These are phyloP conservation scores for Bubo scandiacus DNA, from an alignment of 2,113 vertebrate genomes.

Conservation along the genomic window DNA sequence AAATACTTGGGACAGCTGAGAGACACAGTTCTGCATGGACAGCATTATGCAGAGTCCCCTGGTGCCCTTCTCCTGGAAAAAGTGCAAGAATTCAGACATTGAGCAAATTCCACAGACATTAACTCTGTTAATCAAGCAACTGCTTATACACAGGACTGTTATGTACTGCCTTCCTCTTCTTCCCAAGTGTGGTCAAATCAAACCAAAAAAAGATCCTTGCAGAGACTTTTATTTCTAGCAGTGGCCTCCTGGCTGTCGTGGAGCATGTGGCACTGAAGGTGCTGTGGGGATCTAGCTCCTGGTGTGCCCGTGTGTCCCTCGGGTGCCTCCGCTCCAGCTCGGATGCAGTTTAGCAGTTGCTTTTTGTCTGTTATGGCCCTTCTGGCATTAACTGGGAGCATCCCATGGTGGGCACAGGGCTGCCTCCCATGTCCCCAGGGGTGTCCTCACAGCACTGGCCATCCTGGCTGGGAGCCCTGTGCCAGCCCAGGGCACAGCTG, in stretches of 20 bases:
- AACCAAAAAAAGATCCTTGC: background rate
- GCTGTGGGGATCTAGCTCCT: background rate
- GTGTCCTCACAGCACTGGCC: background rate
- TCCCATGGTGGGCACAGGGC: background rate
- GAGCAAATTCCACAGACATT: background rate
- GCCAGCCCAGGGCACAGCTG: constrained; percentile 28
- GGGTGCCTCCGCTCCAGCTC: background rate
- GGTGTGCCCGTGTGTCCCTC: rapidly evolving
- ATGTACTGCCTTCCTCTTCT: background rate
- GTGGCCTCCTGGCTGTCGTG: background rate
- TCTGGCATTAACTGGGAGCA: background rate
- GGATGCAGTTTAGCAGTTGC: rapidly evolving
- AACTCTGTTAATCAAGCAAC: background rate
- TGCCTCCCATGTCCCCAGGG: background rate
- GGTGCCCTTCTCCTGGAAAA: background rate
- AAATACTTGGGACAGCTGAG: background rate
- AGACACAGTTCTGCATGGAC: background rate
- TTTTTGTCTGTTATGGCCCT: background rate
- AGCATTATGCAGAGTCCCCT: background rate
- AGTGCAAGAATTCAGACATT: background rate
- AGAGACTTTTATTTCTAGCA: background rate
- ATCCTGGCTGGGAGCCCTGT: background rate
- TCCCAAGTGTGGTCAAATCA: background rate
- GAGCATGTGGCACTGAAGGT: background rate
- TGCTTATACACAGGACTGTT: background rate